Evolutionary conservation across 2,797 vertebrate species (phyloP).

Genomic region (Squalus acanthias): DNA sequence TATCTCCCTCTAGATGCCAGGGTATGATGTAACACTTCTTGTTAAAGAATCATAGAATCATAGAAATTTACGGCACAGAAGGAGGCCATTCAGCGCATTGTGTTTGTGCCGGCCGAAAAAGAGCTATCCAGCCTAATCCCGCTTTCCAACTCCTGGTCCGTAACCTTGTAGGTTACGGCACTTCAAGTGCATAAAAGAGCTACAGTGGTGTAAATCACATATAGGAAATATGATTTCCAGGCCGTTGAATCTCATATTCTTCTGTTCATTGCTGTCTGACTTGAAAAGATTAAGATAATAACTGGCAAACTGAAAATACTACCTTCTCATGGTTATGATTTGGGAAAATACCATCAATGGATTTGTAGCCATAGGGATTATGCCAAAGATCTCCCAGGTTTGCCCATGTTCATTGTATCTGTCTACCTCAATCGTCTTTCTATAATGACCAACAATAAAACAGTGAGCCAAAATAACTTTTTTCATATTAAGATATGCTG

Average conservation of each 20-base stretch:
- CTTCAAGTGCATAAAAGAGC: neutral
- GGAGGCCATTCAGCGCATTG: too few species aligned
- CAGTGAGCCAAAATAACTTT: neutral
- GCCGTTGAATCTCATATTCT: neutral
- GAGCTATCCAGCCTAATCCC: too few species aligned
- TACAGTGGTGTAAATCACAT: neutral
- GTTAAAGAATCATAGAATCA: neutral
- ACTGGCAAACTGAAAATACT: neutral
- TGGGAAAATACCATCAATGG: neutral
- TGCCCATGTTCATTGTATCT: neutral
- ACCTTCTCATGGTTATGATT: too few species aligned
- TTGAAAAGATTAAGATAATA: neutral
- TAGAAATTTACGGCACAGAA: too few species aligned
- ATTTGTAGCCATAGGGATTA: neutral
- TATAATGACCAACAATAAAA: neutral
- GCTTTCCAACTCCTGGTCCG: too few species aligned
- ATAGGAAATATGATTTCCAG: neutral
- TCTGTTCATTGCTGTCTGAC: neutral
- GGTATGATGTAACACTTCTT: neutral
- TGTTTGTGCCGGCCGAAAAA: too few species aligned
- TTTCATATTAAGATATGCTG: too few species aligned
- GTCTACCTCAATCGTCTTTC: neutral
- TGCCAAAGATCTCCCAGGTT: neutral
- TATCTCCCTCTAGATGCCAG: neutral
- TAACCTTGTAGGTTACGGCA: too few species aligned